Percentiles rank a stretch among this genome's conserved stretches.
Conservation (phyloP, 2,113 vertebrate species). For the Prionailurus bengalensis region DNA sequence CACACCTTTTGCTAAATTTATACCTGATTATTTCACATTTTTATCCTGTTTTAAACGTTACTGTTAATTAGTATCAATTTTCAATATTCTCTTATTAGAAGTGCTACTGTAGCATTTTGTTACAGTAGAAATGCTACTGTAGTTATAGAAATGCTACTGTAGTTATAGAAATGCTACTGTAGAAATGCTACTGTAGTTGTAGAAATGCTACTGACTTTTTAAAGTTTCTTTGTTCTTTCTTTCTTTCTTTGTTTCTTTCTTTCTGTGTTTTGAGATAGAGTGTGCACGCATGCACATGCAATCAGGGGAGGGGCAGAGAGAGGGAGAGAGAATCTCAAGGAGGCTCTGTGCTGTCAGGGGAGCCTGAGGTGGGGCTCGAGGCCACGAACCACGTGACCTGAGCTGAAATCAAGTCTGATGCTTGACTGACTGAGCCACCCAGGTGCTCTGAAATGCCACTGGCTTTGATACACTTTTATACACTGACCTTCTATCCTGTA, state of each 20-base stretch:
- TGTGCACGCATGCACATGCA: too few species aligned
- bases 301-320: too few species aligned
- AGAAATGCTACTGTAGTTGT: neutral
- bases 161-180: neutral
- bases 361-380: too few species aligned
- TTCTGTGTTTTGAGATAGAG: too few species aligned
- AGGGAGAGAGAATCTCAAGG: too few species aligned
- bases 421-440: too few species aligned
- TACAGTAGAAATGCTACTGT: neutral
- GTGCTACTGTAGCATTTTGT: neutral
- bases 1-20: conserved; percentile 1
- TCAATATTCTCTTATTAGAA: neutral
- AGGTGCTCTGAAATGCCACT: too few species aligned
- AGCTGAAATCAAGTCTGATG: too few species aligned
- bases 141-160: neutral
- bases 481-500: neutral
- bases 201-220: neutral
- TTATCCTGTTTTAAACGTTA: conserved; percentile 7
- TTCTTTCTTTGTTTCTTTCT: too few species aligned
- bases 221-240: too few species aligned
- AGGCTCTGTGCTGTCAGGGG: too few species aligned
- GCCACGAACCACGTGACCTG: too few species aligned
- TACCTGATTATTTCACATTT: neutral
- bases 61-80: neutral
- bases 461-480: neutral